Base-by-base conservation (phyloP, 2,888 invertebrate species). In the Platerodrilus igneus region DNA sequence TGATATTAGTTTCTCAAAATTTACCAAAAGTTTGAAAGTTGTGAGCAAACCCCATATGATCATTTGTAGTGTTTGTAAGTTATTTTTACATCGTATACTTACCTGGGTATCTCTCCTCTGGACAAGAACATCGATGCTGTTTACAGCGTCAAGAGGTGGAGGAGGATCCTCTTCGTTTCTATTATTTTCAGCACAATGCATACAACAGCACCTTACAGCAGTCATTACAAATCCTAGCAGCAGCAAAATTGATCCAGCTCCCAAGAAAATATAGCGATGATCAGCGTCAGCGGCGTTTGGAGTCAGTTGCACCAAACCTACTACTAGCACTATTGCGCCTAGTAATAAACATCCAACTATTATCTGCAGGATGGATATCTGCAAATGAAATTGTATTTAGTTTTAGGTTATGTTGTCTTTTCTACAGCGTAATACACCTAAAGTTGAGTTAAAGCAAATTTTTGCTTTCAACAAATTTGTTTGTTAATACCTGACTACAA, bases 281-380 rank as follows among this genome's bases (percentile, higher is more conserved):
- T 82, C 82, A 1, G 82, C 83, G 8, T 83, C 83, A 58, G 84
- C 84, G 1, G 85, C 84, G 8, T 83, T 82, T 1, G 84, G 84
- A 7, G 83, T 83, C 52, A 85, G 69, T 66, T 85, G 85, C 46
- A 85, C 84, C 61, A 85, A 67, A 15, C 85, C 85, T 52, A 85
- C 84, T 45, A 85, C 81, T 58, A 85, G 69, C 45, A 83, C 76
- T 55, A 85, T 82, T 48, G 82, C 81, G 35, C 85, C 85, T 41
- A 86, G 71, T 29, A 86, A 75, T 43, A 85, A 69, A 8, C 81
- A 83, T 10, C 84, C 81, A 47, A 86, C 85, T 46, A 84, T 77
- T 41, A 83, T 76, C 67, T 86, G 83, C 4, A 86, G 74, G 10
- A 81, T 78, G 37, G 83, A 82, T 26, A 83, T 77, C 83, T 83